A percentile compares a stretch with the other conserved stretches of the same genome.
phyloP scores from a whole-genome alignment of 2,797 vertebrate species.

The Mustela erminea region DNA sequence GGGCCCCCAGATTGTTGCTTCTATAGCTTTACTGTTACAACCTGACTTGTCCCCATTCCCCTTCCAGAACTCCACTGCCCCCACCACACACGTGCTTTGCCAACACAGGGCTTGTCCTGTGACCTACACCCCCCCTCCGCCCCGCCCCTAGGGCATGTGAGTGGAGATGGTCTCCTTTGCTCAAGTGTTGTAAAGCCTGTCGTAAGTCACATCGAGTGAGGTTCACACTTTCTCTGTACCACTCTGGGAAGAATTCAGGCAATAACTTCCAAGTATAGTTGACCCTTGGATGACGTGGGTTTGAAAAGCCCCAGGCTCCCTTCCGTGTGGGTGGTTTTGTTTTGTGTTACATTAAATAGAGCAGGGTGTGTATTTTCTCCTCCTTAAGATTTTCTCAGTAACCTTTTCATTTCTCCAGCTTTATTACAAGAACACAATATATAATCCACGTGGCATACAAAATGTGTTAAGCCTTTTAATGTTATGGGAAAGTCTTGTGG shows the following conservation, averaged over 20 bases:
- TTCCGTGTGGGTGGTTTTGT: not conserved
- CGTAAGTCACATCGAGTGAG: rapidly evolving
- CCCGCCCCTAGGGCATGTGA: not conserved
- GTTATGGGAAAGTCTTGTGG: not conserved
- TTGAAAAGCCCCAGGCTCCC: not conserved
- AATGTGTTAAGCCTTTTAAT: too few species aligned
- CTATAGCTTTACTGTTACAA: too few species aligned
- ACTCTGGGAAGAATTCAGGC: rapidly evolving
- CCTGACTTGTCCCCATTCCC: not conserved
- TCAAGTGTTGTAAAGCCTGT: not conserved
- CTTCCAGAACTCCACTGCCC: not conserved
- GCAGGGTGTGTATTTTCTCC: not conserved
- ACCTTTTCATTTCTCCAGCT: not conserved
- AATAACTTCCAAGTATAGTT: not conserved
- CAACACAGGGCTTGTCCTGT: not conserved
- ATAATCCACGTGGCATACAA: not conserved
- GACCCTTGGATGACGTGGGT: not conserved
- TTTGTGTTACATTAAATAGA: not conserved
- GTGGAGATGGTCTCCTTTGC: not conserved
- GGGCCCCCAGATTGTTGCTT: not conserved
- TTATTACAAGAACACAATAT: not conserved
- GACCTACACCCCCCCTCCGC: too few species aligned
- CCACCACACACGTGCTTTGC: too few species aligned
- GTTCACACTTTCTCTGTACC: rapidly evolving
- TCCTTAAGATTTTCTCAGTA: not conserved